Evolutionary conservation across 2,113 vertebrate genomes (phyloP).

Genomic region (Phasianus colchicus): DNA sequence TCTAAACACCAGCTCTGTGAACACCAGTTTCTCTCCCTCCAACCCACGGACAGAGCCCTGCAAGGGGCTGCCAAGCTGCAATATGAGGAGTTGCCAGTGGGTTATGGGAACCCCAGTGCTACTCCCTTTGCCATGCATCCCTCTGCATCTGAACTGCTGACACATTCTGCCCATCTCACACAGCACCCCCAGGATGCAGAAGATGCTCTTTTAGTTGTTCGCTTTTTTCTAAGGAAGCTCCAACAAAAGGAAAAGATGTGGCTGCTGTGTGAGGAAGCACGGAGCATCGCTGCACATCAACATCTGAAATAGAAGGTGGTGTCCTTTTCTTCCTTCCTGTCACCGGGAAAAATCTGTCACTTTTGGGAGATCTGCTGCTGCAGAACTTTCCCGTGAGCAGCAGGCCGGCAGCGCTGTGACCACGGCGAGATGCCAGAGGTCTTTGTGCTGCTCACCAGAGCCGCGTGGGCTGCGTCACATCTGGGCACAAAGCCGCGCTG

Average conservation of each 20-base stretch:
- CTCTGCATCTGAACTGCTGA: background rate
- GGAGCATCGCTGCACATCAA: background rate
- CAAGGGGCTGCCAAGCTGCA: no score
- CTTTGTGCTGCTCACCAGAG: conserved; percentile 74
- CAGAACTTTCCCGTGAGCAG: conserved; percentile 63
- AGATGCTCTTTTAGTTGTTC: background rate
- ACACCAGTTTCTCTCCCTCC: background rate
- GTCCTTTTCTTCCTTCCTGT: conserved; percentile 32
- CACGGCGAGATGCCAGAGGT: conserved; percentile 72
- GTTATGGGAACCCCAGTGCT: background rate
- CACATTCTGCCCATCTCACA: background rate
- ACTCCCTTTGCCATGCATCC: background rate
- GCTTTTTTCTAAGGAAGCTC: background rate
- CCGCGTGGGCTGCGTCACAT: conserved; percentile 52
- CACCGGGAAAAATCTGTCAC: conserved; percentile 38
- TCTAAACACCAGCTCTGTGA: background rate
- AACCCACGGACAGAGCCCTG: background rate
- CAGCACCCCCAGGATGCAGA: background rate
- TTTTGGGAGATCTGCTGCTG: conserved; percentile 70
- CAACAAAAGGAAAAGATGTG: conserved; percentile 11
- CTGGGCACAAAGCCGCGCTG: conserved; percentile 56
- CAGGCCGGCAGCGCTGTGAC: conserved; percentile 75
- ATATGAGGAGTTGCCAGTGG: background rate
- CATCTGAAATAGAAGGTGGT: conserved; percentile 44
- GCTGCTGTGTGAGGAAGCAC: background rate